Percentiles rank a stretch among this genome's conserved stretches.
These are phyloP conservation scores for Periophthalmodon schlosseri DNA, from an alignment of 2,113 vertebrate genomes.

Conservation along the genomic window DNA sequence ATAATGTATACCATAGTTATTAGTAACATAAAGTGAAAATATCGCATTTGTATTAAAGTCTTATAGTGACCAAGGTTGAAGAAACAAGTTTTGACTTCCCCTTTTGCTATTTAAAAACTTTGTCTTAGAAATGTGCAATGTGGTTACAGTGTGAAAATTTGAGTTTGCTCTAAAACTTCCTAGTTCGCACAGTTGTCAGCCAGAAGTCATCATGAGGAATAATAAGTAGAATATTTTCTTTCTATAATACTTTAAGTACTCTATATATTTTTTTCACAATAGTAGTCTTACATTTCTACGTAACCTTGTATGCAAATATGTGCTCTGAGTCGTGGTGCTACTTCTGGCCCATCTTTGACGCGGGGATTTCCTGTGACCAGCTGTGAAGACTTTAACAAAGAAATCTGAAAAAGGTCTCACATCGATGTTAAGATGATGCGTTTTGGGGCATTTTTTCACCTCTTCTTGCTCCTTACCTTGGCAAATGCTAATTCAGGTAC, in stretches of 20 bases:
- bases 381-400: background rate
- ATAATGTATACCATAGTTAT: too few relatives aligned
- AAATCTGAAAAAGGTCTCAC: background rate
- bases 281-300: background rate
- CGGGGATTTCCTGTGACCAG: constrained; percentile 7
- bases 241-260: background rate
- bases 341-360: background rate
- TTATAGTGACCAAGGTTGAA: background rate
- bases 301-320: background rate
- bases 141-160: background rate
- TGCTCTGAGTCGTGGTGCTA: background rate
- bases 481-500: background rate
- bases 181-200: background rate
- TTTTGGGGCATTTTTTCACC: background rate
- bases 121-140: background rate
- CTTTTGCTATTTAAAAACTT: background rate
- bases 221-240: background rate
- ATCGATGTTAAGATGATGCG: background rate
- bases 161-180: background rate
- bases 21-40: too few relatives aligned
- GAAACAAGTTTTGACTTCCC: background rate
- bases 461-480: background rate
- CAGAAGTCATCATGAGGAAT: background rate
- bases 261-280: too few relatives aligned
- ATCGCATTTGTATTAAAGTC: too few relatives aligned